Evolutionary conservation across 2,797 vertebrate species (phyloP), one percentile per base, ranked within the genome.

Genomic region (Trematomus bernacchii): DNA sequence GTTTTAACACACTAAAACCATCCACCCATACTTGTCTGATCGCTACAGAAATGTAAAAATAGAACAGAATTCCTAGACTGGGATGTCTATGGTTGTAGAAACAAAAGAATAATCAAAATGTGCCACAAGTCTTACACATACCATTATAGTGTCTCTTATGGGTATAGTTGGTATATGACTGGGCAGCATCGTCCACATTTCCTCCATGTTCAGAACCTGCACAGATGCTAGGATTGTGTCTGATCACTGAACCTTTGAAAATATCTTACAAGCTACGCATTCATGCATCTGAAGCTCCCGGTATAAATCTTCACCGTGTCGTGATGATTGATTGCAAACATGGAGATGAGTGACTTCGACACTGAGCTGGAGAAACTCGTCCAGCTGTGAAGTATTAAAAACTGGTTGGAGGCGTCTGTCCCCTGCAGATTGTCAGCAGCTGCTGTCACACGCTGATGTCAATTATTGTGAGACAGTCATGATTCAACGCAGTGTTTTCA

Each of bases 261-360:
- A 48, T 6, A 33, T 9, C 19, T 50, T 10, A 6, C 19, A 23
- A 18, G 9, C 27, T n/a, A 21, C 8, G 42, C 42, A 1, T 23
- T 46, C 16, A 23, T 61, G 50, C 50, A 6, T 33, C 60, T 5
- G 53, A 40, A 19, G 13, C 44, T 42, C 33, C 18, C 54, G 7
- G 14, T 7, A 5, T 27, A 27, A 5, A 27, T 27, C 27, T 27
- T 27, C 10, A 2, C 16, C 3, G 23, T 13, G 63, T 63, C 0
- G 12, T 10, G 21, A 63, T 60, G 71, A 75, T 43, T 37, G 63
- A 78, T 71, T 15, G 42, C 19, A 42, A 42, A 68, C 73, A 42
- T 62, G 18, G 43, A 48, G 51, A 62, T 23, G 65, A 21, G 65
- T 6, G 70, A 63, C 62, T 71, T 53, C 6, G 27, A 15, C 1